Base-by-base conservation (phyloP, 1,140 invertebrate genomes). In the Portunus trituberculatus region DNA sequence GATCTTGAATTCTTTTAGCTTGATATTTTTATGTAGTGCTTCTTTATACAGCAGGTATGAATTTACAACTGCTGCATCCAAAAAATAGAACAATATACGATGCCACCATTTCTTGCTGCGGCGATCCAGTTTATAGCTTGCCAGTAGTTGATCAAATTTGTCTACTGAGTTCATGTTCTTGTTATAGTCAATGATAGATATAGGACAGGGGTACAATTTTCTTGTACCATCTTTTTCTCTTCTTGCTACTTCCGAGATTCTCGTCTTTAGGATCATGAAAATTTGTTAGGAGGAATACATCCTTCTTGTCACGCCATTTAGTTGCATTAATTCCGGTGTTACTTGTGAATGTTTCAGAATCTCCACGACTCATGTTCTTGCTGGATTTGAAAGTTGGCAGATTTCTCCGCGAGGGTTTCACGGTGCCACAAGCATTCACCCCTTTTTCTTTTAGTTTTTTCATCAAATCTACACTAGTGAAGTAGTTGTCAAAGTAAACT, bases 331-430 rank as follows among this genome's bases (percentile, higher is more conserved):
- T 31, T n/a, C 31, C 88, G 4, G 88, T 90, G 88, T 52, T 90
- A 90, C 88, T 90, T 46, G 88, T 90, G 88, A 90, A 90, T 90
- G 88, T 32, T 45, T 90, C 31, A 4, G 88, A 90, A 25, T 90
- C 88, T 28, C 88, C 32, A 90, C 31, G 32, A 28, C 45, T 90
- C 88, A 90, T 90, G 28, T 6, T 52, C 39, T 52, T 28, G 52
- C 88, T 28, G 0, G 29, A 46, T 28, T 32, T 90, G 46, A 90
- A 90, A 4, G 88, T 6, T 90, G 88, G 88, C 31, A 90, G 39
- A 45, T 90, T 32, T 90, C 45, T 39, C 88, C 16, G 88, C 39
- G 8, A 39, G n/a, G 88, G 88, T 39, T 52, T 90, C 88, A 90
- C 88, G 0, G 32, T 90, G 20, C 88, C 25, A 90, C 88, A 90